Base-by-base conservation (phyloP, 2,113 vertebrate genomes). In the Anthoscopus minutus region DNA sequence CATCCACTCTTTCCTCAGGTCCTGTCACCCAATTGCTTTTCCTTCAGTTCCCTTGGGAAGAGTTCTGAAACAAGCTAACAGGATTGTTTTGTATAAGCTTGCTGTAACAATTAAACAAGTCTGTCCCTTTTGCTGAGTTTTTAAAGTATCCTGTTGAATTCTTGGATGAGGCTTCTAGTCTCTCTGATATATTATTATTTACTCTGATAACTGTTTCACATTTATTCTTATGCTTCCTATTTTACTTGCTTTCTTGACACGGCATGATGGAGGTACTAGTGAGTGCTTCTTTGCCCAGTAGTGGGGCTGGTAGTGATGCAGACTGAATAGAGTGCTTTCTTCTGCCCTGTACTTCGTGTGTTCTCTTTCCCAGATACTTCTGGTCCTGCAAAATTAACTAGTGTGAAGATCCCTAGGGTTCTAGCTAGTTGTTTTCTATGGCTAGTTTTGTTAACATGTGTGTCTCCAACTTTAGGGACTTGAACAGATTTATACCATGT, bases 1-100 rank as follows among this genome's bases (percentile, higher is more conserved):
- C 16, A 23, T 66, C 28, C 6, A 0, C 33, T 54, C n/a, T 67
- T 76, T 77, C 40, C 35, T 65, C 0, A 0, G 9, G 25, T 81
- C 30, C 35, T 58, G 2, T 30, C 27, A 23, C 40, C 18, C 9
- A 8, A 8, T 11, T 3, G 3, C 33, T 30, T 89, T 82, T 62
- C 21, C 24, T 15, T 62, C 42, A 3, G 0, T 54, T 81, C 16
- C 50, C 42, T 66, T 1, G 1, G 38, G 51, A 86, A 60, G 19
- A 60, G 6, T 40, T 81, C 60, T 69, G 45, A 77, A 89, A 57
- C 45, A 72, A 69, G 45, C n/a, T 2, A 64, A 37, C 27, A n/a
- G 35, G 15, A 48, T 79, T 85, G 19, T 57, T 88, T 69, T 64
- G 25, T 45, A 1, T 69, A 57, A 81, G 17, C 24, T 87, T 89